Evolutionary conservation across 1,140 invertebrate genomes (phyloP).

Genomic region (Bradysia coprophila): DNA sequence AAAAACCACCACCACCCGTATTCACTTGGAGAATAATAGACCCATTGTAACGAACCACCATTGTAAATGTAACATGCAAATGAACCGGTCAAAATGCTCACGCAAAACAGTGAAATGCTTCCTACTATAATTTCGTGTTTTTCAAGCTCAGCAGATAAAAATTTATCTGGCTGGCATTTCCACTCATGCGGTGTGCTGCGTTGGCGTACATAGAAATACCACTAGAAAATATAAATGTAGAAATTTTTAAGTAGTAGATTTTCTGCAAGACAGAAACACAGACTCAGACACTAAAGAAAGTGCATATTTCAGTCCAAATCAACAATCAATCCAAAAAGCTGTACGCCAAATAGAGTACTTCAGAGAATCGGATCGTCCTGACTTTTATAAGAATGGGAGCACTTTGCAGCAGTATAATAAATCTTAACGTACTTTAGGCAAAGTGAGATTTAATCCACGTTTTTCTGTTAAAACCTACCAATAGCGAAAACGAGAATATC

Average conservation of each 20-base stretch:
- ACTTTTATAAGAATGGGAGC: too few relatives aligned
- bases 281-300: slow-evolving; percentile 3
- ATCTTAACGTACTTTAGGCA: neutral
- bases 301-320: slow-evolving; percentile 9
- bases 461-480: too few relatives aligned
- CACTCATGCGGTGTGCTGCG: slow-evolving; percentile 38
- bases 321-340: slow-evolving; percentile 6
- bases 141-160: slow-evolving; percentile 41
- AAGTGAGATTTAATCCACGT: slow-evolving; percentile 6
- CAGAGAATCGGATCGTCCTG: too few relatives aligned
- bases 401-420: slow-evolving; percentile 3
- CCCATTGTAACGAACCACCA: slow-evolving; percentile 33
- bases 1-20: slow-evolving; percentile 45
- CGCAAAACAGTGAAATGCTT: slow-evolving; percentile 33
- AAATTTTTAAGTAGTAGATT: slow-evolving; percentile 3
- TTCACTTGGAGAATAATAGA: slow-evolving; percentile 42
- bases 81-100: slow-evolving; percentile 30
- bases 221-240: slow-evolving; percentile 26
- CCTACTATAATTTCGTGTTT: slow-evolving; percentile 46
- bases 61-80: slow-evolving; percentile 45
- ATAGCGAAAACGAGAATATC: too few relatives aligned
- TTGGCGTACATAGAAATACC: slow-evolving; percentile 45
- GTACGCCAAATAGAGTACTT: too few relatives aligned
- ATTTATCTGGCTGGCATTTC: slow-evolving; percentile 56
- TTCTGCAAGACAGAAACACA: neutral